Evolutionary conservation across 2,888 invertebrate species (phyloP).

Genomic region (Oligia strigilis): DNA sequence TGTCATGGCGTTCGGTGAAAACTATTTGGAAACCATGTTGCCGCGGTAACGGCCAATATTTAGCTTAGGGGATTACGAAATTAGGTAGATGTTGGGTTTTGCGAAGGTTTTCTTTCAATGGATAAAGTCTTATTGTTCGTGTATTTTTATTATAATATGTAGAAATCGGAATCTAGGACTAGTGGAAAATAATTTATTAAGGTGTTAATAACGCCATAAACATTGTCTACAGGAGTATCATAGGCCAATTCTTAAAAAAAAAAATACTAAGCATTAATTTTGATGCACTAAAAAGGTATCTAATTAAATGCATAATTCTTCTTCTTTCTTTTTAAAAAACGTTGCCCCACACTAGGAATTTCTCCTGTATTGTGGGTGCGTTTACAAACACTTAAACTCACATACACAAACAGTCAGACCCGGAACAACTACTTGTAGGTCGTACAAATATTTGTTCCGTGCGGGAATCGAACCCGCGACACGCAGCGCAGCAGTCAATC

Average conservation of each 20-base stretch:
- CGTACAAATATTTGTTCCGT: too few relatives aligned
- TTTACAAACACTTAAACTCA: too few relatives aligned
- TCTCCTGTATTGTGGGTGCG: too few relatives aligned
- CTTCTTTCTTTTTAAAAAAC: too few relatives aligned
- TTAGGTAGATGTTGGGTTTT: neutral
- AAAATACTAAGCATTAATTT: neutral
- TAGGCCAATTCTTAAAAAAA: neutral
- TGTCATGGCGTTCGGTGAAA: conserved; percentile 32
- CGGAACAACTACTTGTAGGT: too few relatives aligned
- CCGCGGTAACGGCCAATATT: conserved; percentile 21
- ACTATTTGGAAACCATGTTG: conserved; percentile 39
- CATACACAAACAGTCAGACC: too few relatives aligned
- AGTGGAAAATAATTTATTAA: too few relatives aligned
- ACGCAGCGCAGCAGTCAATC: too few relatives aligned
- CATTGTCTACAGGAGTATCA: neutral
- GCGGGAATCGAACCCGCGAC: too few relatives aligned
- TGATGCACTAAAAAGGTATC: neutral
- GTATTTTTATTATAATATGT: neutral
- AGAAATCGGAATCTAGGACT: neutral
- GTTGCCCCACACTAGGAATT: too few relatives aligned
- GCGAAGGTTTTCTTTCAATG: neutral
- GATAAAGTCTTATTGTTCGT: neutral
- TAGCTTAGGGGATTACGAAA: conserved; percentile 3
- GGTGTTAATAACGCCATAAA: too few relatives aligned
- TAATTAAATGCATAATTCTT: neutral